Evolutionary conservation across 2,888 invertebrate genomes (phyloP).

Genomic region (Sarcophaga carnaria): DNA sequence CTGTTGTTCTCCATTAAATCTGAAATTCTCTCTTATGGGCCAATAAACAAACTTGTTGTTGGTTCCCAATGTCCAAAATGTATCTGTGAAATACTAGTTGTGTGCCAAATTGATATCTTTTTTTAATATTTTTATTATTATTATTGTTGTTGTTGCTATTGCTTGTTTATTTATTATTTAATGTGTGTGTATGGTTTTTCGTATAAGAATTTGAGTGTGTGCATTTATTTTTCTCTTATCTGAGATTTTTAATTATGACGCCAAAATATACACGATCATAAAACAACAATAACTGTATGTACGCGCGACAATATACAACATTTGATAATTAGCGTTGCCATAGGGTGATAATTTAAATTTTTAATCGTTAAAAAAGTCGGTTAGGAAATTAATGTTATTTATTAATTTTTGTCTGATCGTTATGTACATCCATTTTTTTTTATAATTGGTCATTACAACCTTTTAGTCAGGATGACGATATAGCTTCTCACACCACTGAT

Average conservation of each 20-base stretch:
- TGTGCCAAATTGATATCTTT: constrained; percentile 47
- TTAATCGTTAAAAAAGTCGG: neutral
- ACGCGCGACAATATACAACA: constrained; percentile 3
- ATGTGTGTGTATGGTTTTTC: neutral
- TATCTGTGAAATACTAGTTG: constrained; percentile 49
- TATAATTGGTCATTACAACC: no score
- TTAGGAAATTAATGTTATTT: no score
- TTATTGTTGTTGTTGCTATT: neutral
- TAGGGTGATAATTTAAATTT: neutral
- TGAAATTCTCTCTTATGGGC: constrained; percentile 44
- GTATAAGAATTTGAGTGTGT: neutral
- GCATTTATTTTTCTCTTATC: constrained; percentile 46
- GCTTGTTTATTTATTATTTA: constrained; percentile 6
- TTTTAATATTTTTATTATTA: neutral
- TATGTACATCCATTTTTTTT: no score
- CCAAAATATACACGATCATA: constrained; percentile 45
- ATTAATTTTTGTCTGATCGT: no score
- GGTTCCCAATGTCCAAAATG: constrained; percentile 21
- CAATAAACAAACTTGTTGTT: constrained; percentile 40
- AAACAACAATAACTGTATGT: constrained; percentile 23
- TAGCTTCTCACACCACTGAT: no score
- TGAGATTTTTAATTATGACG: constrained; percentile 51
- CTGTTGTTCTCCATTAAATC: constrained; percentile 40
- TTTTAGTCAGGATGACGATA: no score
- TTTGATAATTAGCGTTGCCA: neutral